These are phyloP conservation scores for Choloepus didactylus DNA, from an alignment of 2,797 vertebrate species.

Conservation along the genomic window DNA sequence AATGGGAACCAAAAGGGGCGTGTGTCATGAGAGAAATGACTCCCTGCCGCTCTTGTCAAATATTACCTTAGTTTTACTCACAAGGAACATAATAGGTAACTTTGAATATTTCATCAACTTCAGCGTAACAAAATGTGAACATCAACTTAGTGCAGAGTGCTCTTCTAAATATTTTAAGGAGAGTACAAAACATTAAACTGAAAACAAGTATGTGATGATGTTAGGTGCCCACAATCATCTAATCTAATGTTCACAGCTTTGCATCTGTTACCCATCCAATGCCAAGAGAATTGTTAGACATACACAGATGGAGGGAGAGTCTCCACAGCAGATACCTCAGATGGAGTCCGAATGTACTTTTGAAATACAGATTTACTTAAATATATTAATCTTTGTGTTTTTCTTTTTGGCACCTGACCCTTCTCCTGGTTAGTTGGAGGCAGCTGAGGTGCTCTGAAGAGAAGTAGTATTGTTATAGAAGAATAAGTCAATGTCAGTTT, in stretches of 20 bases:
- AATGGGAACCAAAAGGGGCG: neutral
- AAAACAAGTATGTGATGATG: neutral
- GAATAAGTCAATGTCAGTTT: neutral
- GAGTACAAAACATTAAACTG: neutral
- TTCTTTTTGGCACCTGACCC: neutral
- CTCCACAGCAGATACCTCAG: neutral
- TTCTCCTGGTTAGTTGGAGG: neutral
- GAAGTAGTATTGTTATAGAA: neutral
- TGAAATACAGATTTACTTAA: neutral
- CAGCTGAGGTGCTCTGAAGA: neutral
- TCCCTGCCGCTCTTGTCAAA: neutral
- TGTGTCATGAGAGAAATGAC: neutral
- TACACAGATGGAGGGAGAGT: neutral
- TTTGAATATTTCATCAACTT: neutral
- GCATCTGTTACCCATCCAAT: neutral
- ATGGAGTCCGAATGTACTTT: neutral
- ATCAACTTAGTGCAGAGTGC: neutral
- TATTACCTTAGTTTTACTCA: neutral
- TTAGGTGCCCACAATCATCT: neutral
- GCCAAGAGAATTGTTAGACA: neutral
- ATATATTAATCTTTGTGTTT: neutral
- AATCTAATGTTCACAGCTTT: neutral
- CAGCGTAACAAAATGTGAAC: neutral
- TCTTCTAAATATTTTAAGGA: neutral
- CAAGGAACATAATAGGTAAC: neutral